Percentiles rank a stretch among this genome's conserved stretches.
These are phyloP conservation scores for Caiman crocodilus DNA, from an alignment of 2,797 vertebrate genomes.

Conservation along the genomic window DNA sequence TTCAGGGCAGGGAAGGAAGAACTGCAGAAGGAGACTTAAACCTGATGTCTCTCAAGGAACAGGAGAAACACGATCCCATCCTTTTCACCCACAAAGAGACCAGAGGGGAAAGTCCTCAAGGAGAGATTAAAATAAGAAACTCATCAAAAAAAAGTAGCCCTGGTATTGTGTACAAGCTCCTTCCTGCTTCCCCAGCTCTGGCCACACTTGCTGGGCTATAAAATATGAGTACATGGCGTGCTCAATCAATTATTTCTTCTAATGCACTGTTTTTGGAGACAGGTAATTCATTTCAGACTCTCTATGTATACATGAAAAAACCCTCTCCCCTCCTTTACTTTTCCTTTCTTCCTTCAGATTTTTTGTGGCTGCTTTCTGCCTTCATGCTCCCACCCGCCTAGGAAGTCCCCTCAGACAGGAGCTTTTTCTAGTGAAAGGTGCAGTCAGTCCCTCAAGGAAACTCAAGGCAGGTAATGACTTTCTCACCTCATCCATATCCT, in stretches of 20 bases:
- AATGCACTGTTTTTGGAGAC: slow-evolving; percentile 68
- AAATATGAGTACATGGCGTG: slow-evolving; percentile 66
- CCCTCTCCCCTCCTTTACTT: not conserved
- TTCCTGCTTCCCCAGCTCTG: not conserved
- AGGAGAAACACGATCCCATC: slow-evolving; percentile 50
- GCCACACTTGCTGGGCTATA: slow-evolving; percentile 32
- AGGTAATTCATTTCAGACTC: slow-evolving; percentile 83
- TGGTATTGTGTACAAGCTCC: not conserved
- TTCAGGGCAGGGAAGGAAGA: not conserved
- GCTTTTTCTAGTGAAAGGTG: slow-evolving; percentile 55
- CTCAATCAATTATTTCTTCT: slow-evolving; percentile 78
- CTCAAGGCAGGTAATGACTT: slow-evolving; percentile 78
- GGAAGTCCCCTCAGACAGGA: slow-evolving; percentile 11
- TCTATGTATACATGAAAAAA: not conserved
- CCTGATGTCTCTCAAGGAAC: slow-evolving; percentile 16
- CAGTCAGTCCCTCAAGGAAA: slow-evolving; percentile 71
- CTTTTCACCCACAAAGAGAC: not conserved
- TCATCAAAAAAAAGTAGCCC: not conserved
- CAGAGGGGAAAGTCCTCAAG: slow-evolving; percentile 2
- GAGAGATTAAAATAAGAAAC: not conserved
- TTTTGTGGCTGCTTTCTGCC: slow-evolving; percentile 22
- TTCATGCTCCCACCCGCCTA: slow-evolving; percentile 38
- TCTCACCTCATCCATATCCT: slow-evolving; percentile 78
- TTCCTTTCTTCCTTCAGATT: not conserved
- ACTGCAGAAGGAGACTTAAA: slow-evolving; percentile 17